Base-by-base conservation (phyloP, 2,797 vertebrate genomes). In the Lutjanus argentimaculatus region DNA sequence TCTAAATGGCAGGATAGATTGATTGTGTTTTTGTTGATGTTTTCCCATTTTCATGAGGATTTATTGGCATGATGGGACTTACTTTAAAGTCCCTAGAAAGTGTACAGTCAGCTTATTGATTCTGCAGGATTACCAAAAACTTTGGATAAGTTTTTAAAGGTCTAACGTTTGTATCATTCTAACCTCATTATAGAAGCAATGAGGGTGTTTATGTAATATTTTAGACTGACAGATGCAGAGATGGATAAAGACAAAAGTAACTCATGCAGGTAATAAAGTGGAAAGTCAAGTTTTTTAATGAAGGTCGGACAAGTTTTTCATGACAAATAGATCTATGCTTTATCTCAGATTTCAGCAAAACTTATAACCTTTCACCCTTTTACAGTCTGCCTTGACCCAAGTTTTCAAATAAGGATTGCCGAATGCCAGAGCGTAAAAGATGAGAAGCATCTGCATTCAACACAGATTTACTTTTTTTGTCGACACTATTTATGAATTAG, bases 1-100 rank as follows among this genome's bases (percentile, higher is more conserved):
- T 61, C 45, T 45, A 67, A 84, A 84, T 80, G 73, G 76, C 69
- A 83, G 30, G 16, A 59, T 57, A 42, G 48, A 82, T 75, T 72
- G 63, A 83, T 75, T 53, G 16, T 66, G 25, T 36, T 66, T 45
- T 71, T 45, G 25, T 61, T 77, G 42, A 55, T 46, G n/a, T 45
- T 70, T 72, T 45, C 51, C 1, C 22, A 52, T 42, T 65, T 75
- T 58, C 2, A 14, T 21, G 10, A 17, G 13, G 22, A 36, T 72
- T 59, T 79, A 64, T 53, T 48, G 19, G 5, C 52, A 65, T 1
- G 53, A 74, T 53, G 16, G 13, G 19, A 71, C 19, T 58, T 22
- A 53, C 16, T 62, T 77, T 48, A 56, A 61, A 65, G 21, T 63
- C 46, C 6, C 36, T 6, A 53, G 7, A 72, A 46, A 61, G n/a